phyloP scores from a whole-genome alignment of 2,888 invertebrate species.

The Lottia scabra region DNA sequence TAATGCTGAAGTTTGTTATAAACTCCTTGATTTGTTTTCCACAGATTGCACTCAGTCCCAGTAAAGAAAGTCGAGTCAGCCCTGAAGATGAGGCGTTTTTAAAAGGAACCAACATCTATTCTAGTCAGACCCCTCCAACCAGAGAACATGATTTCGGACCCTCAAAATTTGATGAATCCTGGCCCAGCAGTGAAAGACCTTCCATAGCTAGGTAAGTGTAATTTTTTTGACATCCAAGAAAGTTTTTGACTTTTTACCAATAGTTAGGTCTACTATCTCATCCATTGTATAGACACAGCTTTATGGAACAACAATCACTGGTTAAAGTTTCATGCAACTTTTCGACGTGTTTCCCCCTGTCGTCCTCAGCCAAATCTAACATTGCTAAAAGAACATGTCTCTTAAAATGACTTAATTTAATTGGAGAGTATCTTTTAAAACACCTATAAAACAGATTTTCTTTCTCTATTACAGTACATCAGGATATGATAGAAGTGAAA shows the following conservation, averaged over 20 bases:
- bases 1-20: too few relatives aligned
- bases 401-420: too few relatives aligned
- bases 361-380: too few relatives aligned
- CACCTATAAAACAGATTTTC: background rate
- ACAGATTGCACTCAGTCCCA: slow-evolving; percentile 36
- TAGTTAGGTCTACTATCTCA: too few relatives aligned
- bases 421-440: too few relatives aligned
- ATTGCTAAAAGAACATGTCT: too few relatives aligned
- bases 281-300: too few relatives aligned
- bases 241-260: too few relatives aligned
- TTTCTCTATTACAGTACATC: slow-evolving; percentile 9
- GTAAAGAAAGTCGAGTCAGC: slow-evolving; percentile 16
- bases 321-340: too few relatives aligned
- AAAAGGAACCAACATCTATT: slow-evolving; percentile 38
- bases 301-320: too few relatives aligned
- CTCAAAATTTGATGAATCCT: slow-evolving; percentile 56
- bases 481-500: slow-evolving; percentile 25
- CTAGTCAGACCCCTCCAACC: slow-evolving; percentile 19
- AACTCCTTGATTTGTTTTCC: background rate
- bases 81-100: slow-evolving; percentile 46
- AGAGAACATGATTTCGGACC: slow-evolving; percentile 22
- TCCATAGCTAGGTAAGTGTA: slow-evolving; percentile 47
- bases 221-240: background rate
- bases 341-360: too few relatives aligned
- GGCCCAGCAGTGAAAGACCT: slow-evolving; percentile 59